Evolutionary conservation across 2,797 vertebrate species (phyloP), one percentile per base, ranked within the genome.

Genomic region (Rhynchotus rufescens): DNA sequence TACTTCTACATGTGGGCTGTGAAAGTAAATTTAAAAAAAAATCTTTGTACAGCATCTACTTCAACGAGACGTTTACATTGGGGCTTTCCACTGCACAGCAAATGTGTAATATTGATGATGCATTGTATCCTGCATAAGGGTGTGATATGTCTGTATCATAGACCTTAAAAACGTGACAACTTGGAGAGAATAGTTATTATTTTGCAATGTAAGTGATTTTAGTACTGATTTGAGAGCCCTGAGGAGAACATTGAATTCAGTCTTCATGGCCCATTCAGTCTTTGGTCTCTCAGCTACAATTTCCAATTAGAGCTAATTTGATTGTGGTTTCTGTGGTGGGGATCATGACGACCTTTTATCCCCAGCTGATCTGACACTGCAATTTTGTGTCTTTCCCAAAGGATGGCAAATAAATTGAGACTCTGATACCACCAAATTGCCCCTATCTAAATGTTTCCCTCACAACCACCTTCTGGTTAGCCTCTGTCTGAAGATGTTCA

Each of bases 241-340:
- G 67, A 90, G 84, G 82, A 94, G 28, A 61, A 86, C 0, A 2
- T 59, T 49, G 64, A 81, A 52, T 61, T 88, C 82, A 90, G 28
- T 28, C 82, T 94, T 92, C 93, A 87, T 90, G 93, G 86, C 80
- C 93, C 80, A 79, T 94, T 94, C 95, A 89, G 71, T 65, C 86
- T 83, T 93, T 26, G 38, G 79, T 88, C 88, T 94, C 84, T 51
- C n/a, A 47, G 84, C 90, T 89, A 52, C 34, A 45, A 71, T 93
- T 92, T 90, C 57, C 90, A 95, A 86, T 95, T 92, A 89, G 61
- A 47, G 74, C 8, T 84, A 77, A 93, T 92, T 86, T 92, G 92
- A 86, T 92, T 93, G 92, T 88, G 88, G 82, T 93, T 95, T 94
- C 92, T 79, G 80, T 80, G 81, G 81, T 54, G 69, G 83, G 79